Percentiles rank a stretch among this genome's conserved stretches.
Conservation (phyloP, 2,113 vertebrate genomes). For the Sinocyclocheilus anshuiensis region DNA sequence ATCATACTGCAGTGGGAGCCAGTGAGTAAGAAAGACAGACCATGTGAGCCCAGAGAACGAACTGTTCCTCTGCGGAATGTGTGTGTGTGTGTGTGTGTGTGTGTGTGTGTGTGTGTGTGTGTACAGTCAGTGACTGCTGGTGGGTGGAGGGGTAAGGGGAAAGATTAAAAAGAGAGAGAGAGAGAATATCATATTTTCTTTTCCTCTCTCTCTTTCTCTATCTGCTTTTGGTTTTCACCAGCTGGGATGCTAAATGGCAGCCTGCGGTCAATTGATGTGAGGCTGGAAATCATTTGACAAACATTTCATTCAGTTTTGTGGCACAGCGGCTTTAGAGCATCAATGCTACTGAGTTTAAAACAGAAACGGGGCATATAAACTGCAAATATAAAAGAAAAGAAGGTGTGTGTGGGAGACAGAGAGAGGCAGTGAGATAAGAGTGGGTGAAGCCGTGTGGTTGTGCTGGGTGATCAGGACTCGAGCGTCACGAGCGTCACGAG, state of each 20-base stretch:
- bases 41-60: constrained; percentile 60
- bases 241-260: constrained; percentile 8
- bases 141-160: constrained; percentile 27
- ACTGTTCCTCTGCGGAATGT: constrained; percentile 56
- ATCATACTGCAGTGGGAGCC: constrained; percentile 48
- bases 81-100: constrained; percentile 1
- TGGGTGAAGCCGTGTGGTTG: constrained; percentile 51
- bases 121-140: background rate
- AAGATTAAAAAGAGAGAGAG: constrained; percentile 19
- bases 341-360: background rate
- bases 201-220: constrained; percentile 57
- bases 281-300: constrained; percentile 4
- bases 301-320: constrained; percentile 20
- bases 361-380: background rate
- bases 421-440: constrained; percentile 51
- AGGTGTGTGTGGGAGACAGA: constrained; percentile 22
- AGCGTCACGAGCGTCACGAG: constrained; percentile 34
- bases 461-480: constrained; percentile 45
- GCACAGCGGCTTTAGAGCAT: background rate
- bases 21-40: constrained; percentile 44
- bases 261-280: constrained; percentile 23
- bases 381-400: constrained; percentile 34
- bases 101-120: background rate
- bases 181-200: constrained; percentile 52
- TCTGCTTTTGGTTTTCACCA: constrained; percentile 46